Percentiles rank a stretch among this genome's conserved stretches.
Evolutionary conservation across 2,113 vertebrate species (phyloP).

Genomic region (Reinhardtius hippoglossoides): DNA sequence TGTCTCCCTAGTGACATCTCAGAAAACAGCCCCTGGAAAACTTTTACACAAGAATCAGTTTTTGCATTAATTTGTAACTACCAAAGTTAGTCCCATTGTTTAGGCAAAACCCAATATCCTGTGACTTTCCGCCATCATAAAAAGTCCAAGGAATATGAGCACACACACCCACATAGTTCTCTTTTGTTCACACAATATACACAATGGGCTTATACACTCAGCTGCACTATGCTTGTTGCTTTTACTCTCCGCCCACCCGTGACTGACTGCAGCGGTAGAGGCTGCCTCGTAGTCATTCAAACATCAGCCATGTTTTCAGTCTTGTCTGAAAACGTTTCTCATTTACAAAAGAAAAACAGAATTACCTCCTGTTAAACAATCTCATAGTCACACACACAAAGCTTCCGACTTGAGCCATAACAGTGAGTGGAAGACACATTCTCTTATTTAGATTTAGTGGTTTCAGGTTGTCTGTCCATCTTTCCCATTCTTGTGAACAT

Average conservation of each 20-base stretch:
- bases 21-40: background rate
- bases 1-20: background rate
- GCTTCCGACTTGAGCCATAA: too few relatives aligned
- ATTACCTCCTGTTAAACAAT: background rate
- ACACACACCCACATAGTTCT: background rate
- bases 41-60: background rate
- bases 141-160: constrained; percentile 3
- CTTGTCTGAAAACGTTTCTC: constrained; percentile 36
- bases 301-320: constrained; percentile 37
- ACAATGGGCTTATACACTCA: constrained; percentile 1
- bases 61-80: background rate
- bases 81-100: background rate
- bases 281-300: constrained; percentile 36
- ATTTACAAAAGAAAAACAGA: constrained; percentile 7
- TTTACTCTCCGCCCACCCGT: constrained; percentile 30
- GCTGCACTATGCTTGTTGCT: constrained; percentile 12
- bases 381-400: too few relatives aligned
- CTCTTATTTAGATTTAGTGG: too few relatives aligned
- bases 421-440: too few relatives aligned
- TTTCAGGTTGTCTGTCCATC: too few relatives aligned
- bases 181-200: constrained; percentile 10
- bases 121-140: too few relatives aligned
- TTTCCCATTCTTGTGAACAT: too few relatives aligned
- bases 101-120: constrained; percentile 13
- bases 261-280: constrained; percentile 39